Evolutionary conservation across 2,113 vertebrate species (phyloP), one percentile per base, ranked within the genome.

Genomic region (Rhinopomastus cyanomelas): DNA sequence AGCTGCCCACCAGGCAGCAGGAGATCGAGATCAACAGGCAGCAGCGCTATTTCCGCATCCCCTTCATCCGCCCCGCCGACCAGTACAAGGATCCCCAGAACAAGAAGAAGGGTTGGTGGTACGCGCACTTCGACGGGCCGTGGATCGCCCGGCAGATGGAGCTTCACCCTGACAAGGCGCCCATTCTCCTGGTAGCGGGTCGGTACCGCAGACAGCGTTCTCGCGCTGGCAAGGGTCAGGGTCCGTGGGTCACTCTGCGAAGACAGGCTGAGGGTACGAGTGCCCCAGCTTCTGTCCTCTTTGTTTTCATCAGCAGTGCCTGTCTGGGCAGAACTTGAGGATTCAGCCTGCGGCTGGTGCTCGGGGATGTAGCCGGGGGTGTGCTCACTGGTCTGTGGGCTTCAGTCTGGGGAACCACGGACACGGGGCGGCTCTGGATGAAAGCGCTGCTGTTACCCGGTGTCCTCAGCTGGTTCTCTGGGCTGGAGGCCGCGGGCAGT

Each of bases 61-160:
- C 99, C 2, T 99, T 99, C 97, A 98, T 99, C 95, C 98, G 99
- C 6, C 99, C 99, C 0, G 98, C 98, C 0, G 99, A 99, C 89
- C 98, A 99, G 81, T 99, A 98, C 97, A 99, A 99, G 61, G 99
- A 99, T 39, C 98, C 98, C 1, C 98, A 98, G 96, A 97, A 87
- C 94, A 99, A 99, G 97, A 99, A 99, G 95, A 99, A 99, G 90
- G 99, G 99, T 25, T 99, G 99, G 99, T 99, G 99, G 99, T 99
- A 99, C 2, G 99, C 99, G 0, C 99, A 99, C 93, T 99, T 99
- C 8, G 99, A 99, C 78, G 99, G 99, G 52, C 97, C 98, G 0
- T 99, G 99, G 99, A 99, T 99, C 82, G 99, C 99, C 85, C 95
- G 99, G 34, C 99, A 99, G 53, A 99, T 99, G 99, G 99, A 99